Conservation (phyloP, 2,888 invertebrate genomes). For the Ctenicera cuprea region DNA sequence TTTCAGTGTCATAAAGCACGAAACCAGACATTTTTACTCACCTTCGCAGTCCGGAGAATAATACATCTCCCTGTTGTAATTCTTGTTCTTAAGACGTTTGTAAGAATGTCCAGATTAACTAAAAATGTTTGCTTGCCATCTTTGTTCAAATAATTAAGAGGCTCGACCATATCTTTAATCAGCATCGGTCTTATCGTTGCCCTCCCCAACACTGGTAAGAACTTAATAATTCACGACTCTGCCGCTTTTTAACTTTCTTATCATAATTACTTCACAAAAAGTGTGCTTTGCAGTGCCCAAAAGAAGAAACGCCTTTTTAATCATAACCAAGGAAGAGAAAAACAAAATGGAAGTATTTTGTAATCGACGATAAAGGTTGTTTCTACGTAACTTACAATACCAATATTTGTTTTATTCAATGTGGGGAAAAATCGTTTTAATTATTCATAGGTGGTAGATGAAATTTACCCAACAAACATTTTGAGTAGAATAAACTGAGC, state of each 20-base stretch:
- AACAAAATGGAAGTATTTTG: too few relatives aligned
- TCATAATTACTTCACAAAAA: constrained; percentile 14
- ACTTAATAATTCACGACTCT: constrained; percentile 23
- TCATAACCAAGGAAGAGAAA: too few relatives aligned
- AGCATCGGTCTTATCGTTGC: constrained; percentile 11
- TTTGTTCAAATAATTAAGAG: constrained; percentile 30
- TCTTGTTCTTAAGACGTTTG: not conserved
- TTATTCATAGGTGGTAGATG: constrained; percentile 17
- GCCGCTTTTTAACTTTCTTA: constrained; percentile 16
- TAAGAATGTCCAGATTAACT: constrained; percentile 1
- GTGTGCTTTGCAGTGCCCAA: not conserved
- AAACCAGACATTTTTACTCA: constrained; percentile 29
- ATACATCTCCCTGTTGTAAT: constrained; percentile 6
- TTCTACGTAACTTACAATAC: too few relatives aligned
- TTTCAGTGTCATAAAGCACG: constrained; percentile 32
- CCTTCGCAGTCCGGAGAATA: not conserved
- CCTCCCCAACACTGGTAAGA: not conserved
- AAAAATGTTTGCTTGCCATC: constrained; percentile 23
- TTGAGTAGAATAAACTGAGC: constrained; percentile 8
- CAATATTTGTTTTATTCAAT: not conserved
- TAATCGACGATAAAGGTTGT: too few relatives aligned
- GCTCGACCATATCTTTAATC: constrained; percentile 20
- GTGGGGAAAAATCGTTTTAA: not conserved
- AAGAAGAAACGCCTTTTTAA: not conserved
- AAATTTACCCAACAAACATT: constrained; percentile 15